Evolutionary conservation across 2,797 vertebrate species (phyloP).

Genomic region (Gobio occitaniae): DNA sequence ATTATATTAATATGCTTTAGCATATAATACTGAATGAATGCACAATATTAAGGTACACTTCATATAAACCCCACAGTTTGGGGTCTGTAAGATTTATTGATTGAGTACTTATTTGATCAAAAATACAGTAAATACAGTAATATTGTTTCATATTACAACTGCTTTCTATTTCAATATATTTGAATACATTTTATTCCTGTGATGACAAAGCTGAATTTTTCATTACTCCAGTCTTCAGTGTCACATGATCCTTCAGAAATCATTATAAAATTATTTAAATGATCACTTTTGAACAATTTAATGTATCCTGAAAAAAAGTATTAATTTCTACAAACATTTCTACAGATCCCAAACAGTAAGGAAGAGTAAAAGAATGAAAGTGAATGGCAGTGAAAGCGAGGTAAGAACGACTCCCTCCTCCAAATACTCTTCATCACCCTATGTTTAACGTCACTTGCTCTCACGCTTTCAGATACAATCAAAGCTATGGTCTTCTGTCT

Average conservation of each 20-base stretch:
- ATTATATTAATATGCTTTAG: neutral
- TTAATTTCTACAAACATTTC: too few species aligned
- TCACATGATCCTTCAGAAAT: too few species aligned
- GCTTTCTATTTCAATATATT: neutral
- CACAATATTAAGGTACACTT: neutral
- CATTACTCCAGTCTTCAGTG: neutral
- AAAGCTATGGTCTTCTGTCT: slow-evolving; percentile 61
- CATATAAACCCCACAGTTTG: neutral
- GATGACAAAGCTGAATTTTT: neutral
- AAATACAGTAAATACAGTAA: neutral
- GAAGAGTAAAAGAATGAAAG: neutral
- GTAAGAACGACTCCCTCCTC: slow-evolving; percentile 9
- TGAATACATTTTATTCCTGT: neutral
- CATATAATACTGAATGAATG: neutral
- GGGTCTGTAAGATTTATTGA: neutral
- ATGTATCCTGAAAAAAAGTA: neutral
- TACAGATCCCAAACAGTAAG: neutral
- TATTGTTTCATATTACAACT: neutral
- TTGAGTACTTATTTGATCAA: neutral
- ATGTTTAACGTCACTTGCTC: slow-evolving; percentile 28
- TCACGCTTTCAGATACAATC: slow-evolving; percentile 39
- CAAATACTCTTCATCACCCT: slow-evolving; percentile 28
- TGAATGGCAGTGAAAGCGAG: neutral
- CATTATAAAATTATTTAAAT: too few species aligned
- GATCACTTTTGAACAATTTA: neutral